These are phyloP conservation scores for Ormyrus pomaceus DNA, from an alignment of 2,888 invertebrate species.

Conservation along the genomic window DNA sequence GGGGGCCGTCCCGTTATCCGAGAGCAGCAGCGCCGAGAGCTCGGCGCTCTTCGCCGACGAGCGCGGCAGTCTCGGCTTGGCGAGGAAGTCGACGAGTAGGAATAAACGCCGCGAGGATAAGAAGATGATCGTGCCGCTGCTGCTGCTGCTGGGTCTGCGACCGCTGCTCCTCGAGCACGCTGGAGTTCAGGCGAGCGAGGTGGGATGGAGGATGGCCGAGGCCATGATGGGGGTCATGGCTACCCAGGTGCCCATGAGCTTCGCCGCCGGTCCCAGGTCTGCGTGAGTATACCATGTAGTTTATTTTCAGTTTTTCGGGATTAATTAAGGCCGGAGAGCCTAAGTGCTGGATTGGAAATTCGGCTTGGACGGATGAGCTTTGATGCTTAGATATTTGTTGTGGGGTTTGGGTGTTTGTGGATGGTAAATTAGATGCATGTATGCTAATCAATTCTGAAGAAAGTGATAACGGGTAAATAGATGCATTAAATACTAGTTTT, in stretches of 20 bases:
- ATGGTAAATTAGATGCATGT: no score
- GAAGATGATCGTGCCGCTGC: constrained; percentile 66
- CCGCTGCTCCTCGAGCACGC: constrained; percentile 1
- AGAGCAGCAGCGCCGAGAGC: not conserved
- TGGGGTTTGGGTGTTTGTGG: no score
- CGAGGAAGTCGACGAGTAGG: constrained; percentile 69
- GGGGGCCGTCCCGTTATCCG: constrained; percentile 39
- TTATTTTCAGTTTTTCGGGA: no score
- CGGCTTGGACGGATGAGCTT: no score
- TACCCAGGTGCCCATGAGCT: constrained; percentile 59
- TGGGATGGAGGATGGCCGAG: constrained; percentile 29
- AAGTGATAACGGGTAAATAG: no score
- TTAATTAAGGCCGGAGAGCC: no score
- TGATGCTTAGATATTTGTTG: no score
- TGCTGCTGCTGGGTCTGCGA: constrained; percentile 46
- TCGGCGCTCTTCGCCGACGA: constrained; percentile 1
- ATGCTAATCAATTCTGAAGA: no score
- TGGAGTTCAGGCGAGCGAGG: no score
- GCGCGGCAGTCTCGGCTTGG: constrained; percentile 56
- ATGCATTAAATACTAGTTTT: no score
- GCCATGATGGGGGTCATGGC: constrained; percentile 57
- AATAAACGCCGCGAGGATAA: constrained; percentile 57
- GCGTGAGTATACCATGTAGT: not conserved
- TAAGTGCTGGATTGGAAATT: no score
- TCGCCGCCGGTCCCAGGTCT: constrained; percentile 71